These are phyloP conservation scores for Anser cygnoides DNA, from an alignment of 2,113 vertebrate genomes.

Conservation along the genomic window DNA sequence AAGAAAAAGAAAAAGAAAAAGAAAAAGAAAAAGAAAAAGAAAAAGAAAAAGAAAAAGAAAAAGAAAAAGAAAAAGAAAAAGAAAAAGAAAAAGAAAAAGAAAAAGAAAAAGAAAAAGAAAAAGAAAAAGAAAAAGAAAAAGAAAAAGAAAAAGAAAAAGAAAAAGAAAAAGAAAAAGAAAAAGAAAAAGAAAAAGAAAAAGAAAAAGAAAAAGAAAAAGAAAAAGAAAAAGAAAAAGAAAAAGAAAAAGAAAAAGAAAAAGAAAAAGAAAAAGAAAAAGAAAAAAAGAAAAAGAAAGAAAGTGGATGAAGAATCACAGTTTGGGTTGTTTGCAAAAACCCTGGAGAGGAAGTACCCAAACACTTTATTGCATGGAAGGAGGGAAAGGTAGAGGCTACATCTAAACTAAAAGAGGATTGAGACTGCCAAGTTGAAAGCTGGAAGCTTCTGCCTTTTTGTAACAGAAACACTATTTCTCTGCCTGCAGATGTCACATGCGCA, in stretches of 20 bases:
- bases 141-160: not conserved
- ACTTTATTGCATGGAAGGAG: not conserved
- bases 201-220: too few relatives aligned
- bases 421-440: not conserved
- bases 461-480: not conserved
- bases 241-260: too few relatives aligned
- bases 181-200: not conserved
- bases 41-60: too few relatives aligned
- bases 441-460: not conserved
- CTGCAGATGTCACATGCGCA: not conserved
- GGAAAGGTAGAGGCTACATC: not conserved
- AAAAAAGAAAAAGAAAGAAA: too few relatives aligned
- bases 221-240: not conserved
- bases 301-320: not conserved
- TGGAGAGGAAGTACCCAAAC: not conserved
- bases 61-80: too few relatives aligned
- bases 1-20: too few relatives aligned
- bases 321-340: not conserved
- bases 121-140: too few relatives aligned
- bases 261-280: not conserved
- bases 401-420: not conserved
- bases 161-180: too few relatives aligned
- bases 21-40: not conserved
- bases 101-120: not conserved
- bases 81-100: too few relatives aligned